Evolutionary conservation across 2,113 vertebrate genomes (phyloP).

Genomic region (Thermophis baileyi): DNA sequence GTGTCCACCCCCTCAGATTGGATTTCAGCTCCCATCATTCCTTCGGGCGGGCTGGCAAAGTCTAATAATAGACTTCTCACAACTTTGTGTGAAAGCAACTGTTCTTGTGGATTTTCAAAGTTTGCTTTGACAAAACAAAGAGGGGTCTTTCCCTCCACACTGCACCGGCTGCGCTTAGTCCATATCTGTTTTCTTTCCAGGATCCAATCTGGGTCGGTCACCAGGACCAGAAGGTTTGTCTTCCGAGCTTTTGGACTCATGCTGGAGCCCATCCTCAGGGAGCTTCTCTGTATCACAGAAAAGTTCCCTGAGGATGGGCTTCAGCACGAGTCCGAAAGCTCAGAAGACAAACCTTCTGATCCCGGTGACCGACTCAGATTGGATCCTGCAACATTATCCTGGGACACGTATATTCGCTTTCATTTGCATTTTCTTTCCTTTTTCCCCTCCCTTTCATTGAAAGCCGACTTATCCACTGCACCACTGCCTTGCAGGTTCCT

Average conservation of each 20-base stretch:
- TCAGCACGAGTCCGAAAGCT: not conserved
- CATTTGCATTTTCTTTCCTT: not conserved
- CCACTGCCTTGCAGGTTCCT: not conserved
- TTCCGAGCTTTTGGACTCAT: not conserved
- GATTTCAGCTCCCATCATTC: not conserved
- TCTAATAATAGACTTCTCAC: not conserved
- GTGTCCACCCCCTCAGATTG: not conserved
- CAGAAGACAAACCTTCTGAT: not conserved
- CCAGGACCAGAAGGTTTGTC: not conserved
- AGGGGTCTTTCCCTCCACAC: not conserved
- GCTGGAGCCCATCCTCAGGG: too few relatives aligned
- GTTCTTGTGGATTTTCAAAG: not conserved
- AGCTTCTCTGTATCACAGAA: too few relatives aligned
- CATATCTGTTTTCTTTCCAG: not conserved
- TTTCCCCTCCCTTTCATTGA: not conserved
- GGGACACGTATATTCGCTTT: not conserved
- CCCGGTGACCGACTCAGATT: not conserved
- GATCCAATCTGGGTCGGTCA: not conserved
- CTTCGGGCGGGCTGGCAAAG: not conserved
- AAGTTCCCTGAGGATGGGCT: not conserved
- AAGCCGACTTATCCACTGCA: not conserved
- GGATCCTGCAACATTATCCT: not conserved
- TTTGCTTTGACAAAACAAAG: not conserved
- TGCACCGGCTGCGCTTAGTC: not conserved
- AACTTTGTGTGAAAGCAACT: not conserved